These are phyloP conservation scores for Colius striatus DNA, from an alignment of 2,113 vertebrate species.

Conservation along the genomic window DNA sequence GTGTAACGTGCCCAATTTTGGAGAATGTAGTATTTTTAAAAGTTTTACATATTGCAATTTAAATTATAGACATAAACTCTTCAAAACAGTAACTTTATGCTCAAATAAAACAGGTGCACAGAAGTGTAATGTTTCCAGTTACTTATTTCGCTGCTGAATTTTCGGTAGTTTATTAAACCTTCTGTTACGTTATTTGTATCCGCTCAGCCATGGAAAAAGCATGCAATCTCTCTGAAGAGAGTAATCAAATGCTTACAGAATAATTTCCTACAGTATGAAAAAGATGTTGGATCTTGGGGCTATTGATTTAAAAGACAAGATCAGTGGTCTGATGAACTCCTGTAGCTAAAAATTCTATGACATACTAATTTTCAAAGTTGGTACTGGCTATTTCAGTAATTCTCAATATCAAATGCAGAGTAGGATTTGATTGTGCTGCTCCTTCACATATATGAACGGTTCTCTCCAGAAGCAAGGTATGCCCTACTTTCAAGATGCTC, in stretches of 20 bases:
- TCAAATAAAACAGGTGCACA: conserved; percentile 43
- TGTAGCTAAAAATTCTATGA: not conserved
- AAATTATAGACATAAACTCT: conserved; percentile 4
- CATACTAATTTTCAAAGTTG: not conserved
- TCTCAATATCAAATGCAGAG: not conserved
- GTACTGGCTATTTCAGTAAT: not conserved
- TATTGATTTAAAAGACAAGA: not conserved
- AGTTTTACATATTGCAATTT: not conserved
- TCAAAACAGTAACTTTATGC: not conserved
- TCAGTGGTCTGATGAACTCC: not conserved
- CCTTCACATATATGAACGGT: not conserved
- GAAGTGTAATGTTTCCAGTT: not conserved
- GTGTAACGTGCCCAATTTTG: not conserved
- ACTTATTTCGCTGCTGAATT: not conserved
- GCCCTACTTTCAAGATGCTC: not conserved
- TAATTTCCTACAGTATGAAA: fast-evolving
- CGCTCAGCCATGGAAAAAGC: not conserved
- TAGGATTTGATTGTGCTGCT: fast-evolving
- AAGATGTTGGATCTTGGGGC: not conserved
- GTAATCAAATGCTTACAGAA: not conserved
- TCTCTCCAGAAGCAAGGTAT: not conserved
- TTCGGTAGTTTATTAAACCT: not conserved
- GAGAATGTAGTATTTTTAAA: not conserved
- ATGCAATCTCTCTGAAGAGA: not conserved
- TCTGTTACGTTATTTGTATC: not conserved